Conservation (phyloP, 2,888 invertebrate genomes). For the Platycheirus rosarum region DNA sequence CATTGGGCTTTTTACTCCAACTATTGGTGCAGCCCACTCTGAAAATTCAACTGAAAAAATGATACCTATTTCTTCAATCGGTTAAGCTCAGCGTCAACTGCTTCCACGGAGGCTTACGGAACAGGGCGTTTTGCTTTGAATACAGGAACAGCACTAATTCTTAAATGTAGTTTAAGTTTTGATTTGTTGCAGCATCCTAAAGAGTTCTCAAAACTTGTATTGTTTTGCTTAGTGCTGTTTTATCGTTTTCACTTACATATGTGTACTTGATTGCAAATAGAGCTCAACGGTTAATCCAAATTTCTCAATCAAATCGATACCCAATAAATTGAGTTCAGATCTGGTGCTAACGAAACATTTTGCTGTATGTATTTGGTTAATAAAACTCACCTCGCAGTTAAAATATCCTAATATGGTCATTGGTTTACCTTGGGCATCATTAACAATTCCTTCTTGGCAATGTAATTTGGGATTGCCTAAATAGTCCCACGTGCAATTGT, state of each 20-base stretch:
- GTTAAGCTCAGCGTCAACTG: constrained; percentile 25
- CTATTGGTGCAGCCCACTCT: constrained; percentile 28
- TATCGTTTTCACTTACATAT: constrained; percentile 1
- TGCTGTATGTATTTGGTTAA: constrained; percentile 1
- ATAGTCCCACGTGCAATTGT: constrained; percentile 35
- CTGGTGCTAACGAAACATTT: constrained; percentile 18
- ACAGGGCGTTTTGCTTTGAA: constrained; percentile 34
- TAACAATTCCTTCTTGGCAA: constrained; percentile 2
- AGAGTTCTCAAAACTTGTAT: constrained; percentile 12
- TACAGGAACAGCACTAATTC: constrained; percentile 16
- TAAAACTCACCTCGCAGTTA: constrained; percentile 19
- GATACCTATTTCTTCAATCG: constrained; percentile 53
- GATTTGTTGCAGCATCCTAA: constrained; percentile 32
- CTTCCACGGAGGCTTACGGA: not conserved
- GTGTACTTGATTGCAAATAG: constrained; percentile 14
- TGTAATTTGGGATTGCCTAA: too few relatives aligned
- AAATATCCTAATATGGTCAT: constrained; percentile 21
- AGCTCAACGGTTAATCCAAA: constrained; percentile 20
- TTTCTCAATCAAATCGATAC: constrained; percentile 33
- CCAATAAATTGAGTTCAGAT: constrained; percentile 30
- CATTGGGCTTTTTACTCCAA: constrained; percentile 36
- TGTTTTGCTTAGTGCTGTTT: constrained; percentile 1
- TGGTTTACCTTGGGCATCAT: constrained; percentile 10
- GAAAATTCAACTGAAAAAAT: constrained; percentile 54
- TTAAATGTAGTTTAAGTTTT: constrained; percentile 27